Percentiles rank a stretch among this genome's conserved stretches.
These are phyloP conservation scores for Cricetomys ansorgei DNA, from an alignment of 2,113 vertebrate species.

Conservation along the genomic window DNA sequence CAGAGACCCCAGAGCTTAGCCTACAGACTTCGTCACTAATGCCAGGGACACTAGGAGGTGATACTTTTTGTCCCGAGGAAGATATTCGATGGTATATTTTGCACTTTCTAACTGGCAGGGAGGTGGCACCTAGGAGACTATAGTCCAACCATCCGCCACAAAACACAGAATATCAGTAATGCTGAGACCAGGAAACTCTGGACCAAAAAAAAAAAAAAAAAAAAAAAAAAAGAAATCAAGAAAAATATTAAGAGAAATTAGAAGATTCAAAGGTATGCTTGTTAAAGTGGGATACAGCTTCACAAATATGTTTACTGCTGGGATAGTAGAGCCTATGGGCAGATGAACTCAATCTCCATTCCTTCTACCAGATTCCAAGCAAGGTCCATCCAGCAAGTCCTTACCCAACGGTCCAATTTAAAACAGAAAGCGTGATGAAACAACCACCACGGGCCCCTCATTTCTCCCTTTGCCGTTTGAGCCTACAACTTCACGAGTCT, in stretches of 20 bases:
- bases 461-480: background rate
- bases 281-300: background rate
- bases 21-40: background rate
- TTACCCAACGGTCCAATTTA: background rate
- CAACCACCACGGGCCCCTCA: background rate
- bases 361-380: background rate
- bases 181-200: background rate
- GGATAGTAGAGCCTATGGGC: background rate
- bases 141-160: background rate
- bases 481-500: background rate
- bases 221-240: background rate
- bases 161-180: background rate
- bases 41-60: background rate
- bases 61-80: background rate
- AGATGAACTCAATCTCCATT: background rate
- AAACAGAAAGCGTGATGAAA: background rate
- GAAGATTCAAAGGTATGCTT: background rate
- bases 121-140: background rate
- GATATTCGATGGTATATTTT: background rate
- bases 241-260: background rate
- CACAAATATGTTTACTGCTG: too few species aligned
- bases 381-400: background rate
- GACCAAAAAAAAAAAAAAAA: background rate
- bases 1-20: background rate
- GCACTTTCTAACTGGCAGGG: background rate